Evolutionary conservation across 2,797 vertebrate genomes (phyloP).

Genomic region (Saxicola maurus): DNA sequence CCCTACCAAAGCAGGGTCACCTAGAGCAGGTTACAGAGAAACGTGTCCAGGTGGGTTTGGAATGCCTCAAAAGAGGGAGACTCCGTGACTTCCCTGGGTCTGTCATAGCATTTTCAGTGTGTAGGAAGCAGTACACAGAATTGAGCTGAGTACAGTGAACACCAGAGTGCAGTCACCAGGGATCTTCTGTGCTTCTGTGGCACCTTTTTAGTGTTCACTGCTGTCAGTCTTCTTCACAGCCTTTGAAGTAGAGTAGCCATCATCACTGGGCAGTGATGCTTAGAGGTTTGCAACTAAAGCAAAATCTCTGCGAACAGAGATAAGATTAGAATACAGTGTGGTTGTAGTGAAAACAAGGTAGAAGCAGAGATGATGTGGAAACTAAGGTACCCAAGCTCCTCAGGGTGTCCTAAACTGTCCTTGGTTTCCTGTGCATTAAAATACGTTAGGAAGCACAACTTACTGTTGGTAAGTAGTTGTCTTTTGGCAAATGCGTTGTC

Average conservation of each 20-base stretch:
- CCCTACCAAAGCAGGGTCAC: not conserved
- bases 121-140: rapidly evolving
- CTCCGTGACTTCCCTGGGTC: too few species aligned
- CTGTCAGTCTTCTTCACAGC: too few species aligned
- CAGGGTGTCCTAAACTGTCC: not conserved
- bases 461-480: not conserved
- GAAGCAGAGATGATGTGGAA: not conserved
- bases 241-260: not conserved
- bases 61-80: not conserved
- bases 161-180: not conserved
- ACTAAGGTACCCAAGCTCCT: not conserved
- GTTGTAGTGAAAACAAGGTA: not conserved
- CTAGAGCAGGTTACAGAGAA: not conserved
- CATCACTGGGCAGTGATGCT: not conserved
- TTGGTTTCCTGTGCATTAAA: not conserved
- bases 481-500: not conserved
- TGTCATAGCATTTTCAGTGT: rapidly evolving
- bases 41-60: rapidly evolving
- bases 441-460: not conserved
- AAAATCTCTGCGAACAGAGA: rapidly evolving
- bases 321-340: not conserved
- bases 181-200: too few species aligned
- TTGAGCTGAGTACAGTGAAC: too few species aligned
- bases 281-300: not conserved
- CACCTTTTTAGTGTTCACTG: rapidly evolving